Evolutionary conservation across 2,797 vertebrate genomes (phyloP).

Genomic region (Microctenopoma lineatum): DNA sequence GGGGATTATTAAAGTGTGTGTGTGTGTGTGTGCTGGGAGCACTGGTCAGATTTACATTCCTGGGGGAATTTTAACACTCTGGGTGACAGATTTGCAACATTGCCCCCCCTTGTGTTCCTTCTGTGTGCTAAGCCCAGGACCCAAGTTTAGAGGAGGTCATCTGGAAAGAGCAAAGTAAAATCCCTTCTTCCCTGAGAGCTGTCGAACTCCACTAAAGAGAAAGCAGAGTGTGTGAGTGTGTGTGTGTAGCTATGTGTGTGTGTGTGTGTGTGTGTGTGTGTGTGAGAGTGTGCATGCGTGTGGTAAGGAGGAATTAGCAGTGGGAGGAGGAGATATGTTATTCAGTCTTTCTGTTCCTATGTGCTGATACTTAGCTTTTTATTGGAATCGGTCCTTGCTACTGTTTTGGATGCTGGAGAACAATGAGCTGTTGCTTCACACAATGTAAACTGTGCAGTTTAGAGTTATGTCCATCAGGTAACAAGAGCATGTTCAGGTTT

Average conservation of each 20-base stretch:
- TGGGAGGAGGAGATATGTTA: slow-evolving; percentile 63
- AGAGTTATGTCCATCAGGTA: too few relatives aligned
- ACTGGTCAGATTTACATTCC: slow-evolving; percentile 88
- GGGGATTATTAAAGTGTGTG: slow-evolving; percentile 80
- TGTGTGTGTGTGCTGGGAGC: slow-evolving; percentile 49
- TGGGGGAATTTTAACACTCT: slow-evolving; percentile 88
- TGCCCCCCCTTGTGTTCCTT: slow-evolving; percentile 78
- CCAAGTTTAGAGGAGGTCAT: slow-evolving; percentile 82
- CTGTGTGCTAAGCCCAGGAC: slow-evolving; percentile 79
- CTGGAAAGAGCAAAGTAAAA: slow-evolving; percentile 76
- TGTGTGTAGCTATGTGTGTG: slow-evolving; percentile 13
- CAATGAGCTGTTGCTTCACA: neutral
- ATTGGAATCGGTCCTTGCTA: slow-evolving; percentile 40
- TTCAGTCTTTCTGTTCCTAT: slow-evolving; percentile 61
- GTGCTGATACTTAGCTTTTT: slow-evolving; percentile 63
- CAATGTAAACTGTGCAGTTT: slow-evolving; percentile 49
- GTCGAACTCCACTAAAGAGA: slow-evolving; percentile 49
- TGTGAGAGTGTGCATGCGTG: slow-evolving; percentile 20
- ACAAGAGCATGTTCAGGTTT: neutral
- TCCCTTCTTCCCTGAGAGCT: slow-evolving; percentile 54
- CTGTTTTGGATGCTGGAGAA: slow-evolving; percentile 52
- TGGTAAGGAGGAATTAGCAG: slow-evolving; percentile 47
- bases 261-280: slow-evolving; percentile 15
- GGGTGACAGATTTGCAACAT: slow-evolving; percentile 87
- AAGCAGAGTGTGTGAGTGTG: slow-evolving; percentile 29